Evolutionary conservation across 2,888 invertebrate genomes (phyloP).

Genomic region (Cenopis cana): DNA sequence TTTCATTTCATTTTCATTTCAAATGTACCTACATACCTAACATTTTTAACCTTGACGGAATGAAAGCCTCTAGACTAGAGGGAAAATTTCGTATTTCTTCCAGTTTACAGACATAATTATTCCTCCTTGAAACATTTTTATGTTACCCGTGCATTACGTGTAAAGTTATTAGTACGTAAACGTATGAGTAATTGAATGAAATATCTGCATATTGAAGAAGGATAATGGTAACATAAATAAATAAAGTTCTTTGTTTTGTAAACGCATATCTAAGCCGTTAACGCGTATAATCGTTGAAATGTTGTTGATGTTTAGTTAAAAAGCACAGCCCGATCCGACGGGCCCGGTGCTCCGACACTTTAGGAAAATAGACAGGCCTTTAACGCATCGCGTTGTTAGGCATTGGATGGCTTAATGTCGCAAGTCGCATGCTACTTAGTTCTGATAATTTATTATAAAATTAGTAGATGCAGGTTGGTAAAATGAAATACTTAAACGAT

Average conservation of each 20-base stretch:
- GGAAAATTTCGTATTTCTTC: neutral
- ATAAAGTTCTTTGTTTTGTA: slow-evolving; percentile 59
- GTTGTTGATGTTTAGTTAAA: slow-evolving; percentile 74
- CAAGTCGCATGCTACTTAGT: slow-evolving; percentile 38
- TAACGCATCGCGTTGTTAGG: slow-evolving; percentile 59
- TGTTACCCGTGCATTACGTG: neutral
- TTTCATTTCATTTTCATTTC: no score
- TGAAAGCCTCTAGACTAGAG: neutral
- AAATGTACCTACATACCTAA: no score
- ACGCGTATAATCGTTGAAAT: slow-evolving; percentile 63
- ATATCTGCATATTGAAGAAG: slow-evolving; percentile 27
- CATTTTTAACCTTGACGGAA: neutral
- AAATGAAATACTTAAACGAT: neutral
- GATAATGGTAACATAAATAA: slow-evolving; percentile 55
- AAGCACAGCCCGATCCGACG: slow-evolving; percentile 62
- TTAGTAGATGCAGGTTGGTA: rapidly evolving
- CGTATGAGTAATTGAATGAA: slow-evolving; percentile 21
- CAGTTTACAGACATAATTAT: neutral
- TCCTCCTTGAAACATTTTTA: neutral
- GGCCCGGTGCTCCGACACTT: slow-evolving; percentile 67
- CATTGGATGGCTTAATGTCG: slow-evolving; percentile 59
- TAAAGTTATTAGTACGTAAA: neutral
- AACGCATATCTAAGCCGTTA: slow-evolving; percentile 59
- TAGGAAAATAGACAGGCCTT: slow-evolving; percentile 75
- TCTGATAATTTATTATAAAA: neutral